Base-by-base conservation (phyloP, 2,888 invertebrate species). In the Oscheius onirici region DNA sequence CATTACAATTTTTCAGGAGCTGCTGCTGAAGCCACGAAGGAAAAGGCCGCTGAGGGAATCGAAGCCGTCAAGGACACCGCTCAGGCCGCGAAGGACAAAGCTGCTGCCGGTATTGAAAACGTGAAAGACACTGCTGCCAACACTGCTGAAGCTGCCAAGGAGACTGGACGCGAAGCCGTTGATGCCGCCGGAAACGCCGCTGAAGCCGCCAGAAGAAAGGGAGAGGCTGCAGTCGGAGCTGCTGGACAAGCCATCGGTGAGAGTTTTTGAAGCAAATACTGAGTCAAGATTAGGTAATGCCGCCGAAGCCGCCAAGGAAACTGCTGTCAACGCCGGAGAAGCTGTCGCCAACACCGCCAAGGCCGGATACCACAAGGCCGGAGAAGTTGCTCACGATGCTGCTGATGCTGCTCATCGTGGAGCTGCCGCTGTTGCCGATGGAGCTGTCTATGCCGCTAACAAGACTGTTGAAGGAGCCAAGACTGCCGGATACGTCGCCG, bases 301-400 rank as follows among this genome's bases (percentile, higher is more conserved):
- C 24, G 51, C 43, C 0, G 69, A 66, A 20, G 58, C 55, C 15
- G 69, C 66, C 17, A 72, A 72, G 20, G 72, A 72, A 20, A 63
- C 65, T 26, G 69, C 55, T 41, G 66, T 26, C 15, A 49, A 26
- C 24, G 63, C 46, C 13, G 63, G 63, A 44, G 44, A 24, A n/a
- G 57, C 57, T 40, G 40, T 40, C n/a, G 66, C 40, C n/a, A 52
- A 52, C 17, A 40, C 66, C 13, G 66, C 55, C 17, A 46, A 63
- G 15, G 43, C 43, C 10, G 63, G 63, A 28, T 24, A 44, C 34
- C 44, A 49, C 13, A 22, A 17, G 17, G 49, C 49, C 3, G 49
- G 49, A 49, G 20, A 49, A 22, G 49, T 49, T 2, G 49, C 22
- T 2, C 20, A 22, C 3, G 49, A 22, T 20, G 49, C 49, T 17